phyloP scores from a whole-genome alignment of 2,797 vertebrate genomes.

The Chaunax sp. region DNA sequence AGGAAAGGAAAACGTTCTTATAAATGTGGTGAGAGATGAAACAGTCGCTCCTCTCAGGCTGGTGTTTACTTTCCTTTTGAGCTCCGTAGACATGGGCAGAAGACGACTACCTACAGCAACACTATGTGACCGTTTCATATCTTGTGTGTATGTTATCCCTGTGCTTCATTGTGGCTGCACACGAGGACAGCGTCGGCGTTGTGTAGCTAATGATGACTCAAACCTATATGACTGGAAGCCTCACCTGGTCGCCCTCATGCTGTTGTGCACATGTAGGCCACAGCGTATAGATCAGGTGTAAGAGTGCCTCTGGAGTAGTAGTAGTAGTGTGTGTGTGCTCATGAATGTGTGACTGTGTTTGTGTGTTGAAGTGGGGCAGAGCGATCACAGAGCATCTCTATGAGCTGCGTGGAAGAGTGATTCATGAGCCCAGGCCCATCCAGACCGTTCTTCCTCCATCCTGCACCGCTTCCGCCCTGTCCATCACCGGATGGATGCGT shows the following conservation, averaged over 20 bases:
- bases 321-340: slow-evolving; percentile 17
- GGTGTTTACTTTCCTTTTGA: slow-evolving; percentile 5
- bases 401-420: slow-evolving; percentile 48
- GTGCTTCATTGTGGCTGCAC: slow-evolving; percentile 37
- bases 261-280: slow-evolving; percentile 15
- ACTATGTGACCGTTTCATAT: slow-evolving; percentile 25
- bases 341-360: slow-evolving; percentile 1
- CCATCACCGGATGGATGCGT: slow-evolving; percentile 36
- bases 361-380: slow-evolving; percentile 58
- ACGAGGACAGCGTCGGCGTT: slow-evolving; percentile 25
- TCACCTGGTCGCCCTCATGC: slow-evolving; percentile 53
- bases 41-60: too few relatives aligned
- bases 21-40: too few relatives aligned
- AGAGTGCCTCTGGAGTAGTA: slow-evolving; percentile 37
- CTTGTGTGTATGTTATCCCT: slow-evolving; percentile 35
- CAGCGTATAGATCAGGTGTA: slow-evolving; percentile 45
- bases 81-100: slow-evolving; percentile 13
- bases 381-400: slow-evolving; percentile 55
- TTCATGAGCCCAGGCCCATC: slow-evolving; percentile 51
- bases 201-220: slow-evolving; percentile 40
- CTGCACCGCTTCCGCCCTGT: slow-evolving; percentile 27
- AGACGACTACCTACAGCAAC: slow-evolving; percentile 29
- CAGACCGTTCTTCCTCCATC: slow-evolving; percentile 41
- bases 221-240: slow-evolving; percentile 53
- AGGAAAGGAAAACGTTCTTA: too few relatives aligned